Evolutionary conservation across 2,888 invertebrate species (phyloP).

Genomic region (Cetonia aurata): DNA sequence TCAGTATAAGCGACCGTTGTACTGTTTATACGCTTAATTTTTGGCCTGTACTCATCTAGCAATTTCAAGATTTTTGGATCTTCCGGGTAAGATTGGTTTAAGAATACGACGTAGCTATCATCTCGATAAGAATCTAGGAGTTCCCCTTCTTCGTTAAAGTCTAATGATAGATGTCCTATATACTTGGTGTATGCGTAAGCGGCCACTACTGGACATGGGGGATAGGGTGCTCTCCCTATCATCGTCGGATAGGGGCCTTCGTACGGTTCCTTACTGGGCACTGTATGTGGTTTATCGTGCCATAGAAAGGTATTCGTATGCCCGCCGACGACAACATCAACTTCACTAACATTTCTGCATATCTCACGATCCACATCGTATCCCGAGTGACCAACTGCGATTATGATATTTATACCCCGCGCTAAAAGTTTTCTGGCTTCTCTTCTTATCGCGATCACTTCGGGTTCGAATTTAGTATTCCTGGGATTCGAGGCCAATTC

Average conservation of each 20-base stretch:
- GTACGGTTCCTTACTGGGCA: constrained; percentile 77
- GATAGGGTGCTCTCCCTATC: constrained; percentile 62
- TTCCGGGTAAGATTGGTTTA: constrained; percentile 76
- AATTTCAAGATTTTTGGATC: constrained; percentile 72
- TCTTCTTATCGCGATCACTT: constrained; percentile 75
- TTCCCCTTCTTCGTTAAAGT: constrained; percentile 81
- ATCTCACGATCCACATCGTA: constrained; percentile 82
- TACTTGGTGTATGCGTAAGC: constrained; percentile 94
- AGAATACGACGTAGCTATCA: constrained; percentile 72
- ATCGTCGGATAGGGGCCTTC: constrained; percentile 84
- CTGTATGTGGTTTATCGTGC: constrained; percentile 70
- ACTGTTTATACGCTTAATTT: neutral
- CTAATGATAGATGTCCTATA: constrained; percentile 79
- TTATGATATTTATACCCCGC: constrained; percentile 82
- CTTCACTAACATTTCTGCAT: constrained; percentile 79
- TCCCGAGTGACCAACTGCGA: constrained; percentile 92
- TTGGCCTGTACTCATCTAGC: constrained; percentile 60
- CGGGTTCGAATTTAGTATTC: constrained; percentile 67
- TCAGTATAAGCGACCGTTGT: constrained; percentile 76
- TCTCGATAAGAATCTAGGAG: constrained; percentile 77
- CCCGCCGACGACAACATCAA: constrained; percentile 91
- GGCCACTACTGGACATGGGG: constrained; percentile 79
- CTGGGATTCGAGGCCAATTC: constrained; percentile 6
- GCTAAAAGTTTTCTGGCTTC: constrained; percentile 75
- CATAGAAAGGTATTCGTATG: constrained; percentile 93